Base-by-base conservation (phyloP, 1,140 invertebrate genomes). In the Formica selysi region DNA sequence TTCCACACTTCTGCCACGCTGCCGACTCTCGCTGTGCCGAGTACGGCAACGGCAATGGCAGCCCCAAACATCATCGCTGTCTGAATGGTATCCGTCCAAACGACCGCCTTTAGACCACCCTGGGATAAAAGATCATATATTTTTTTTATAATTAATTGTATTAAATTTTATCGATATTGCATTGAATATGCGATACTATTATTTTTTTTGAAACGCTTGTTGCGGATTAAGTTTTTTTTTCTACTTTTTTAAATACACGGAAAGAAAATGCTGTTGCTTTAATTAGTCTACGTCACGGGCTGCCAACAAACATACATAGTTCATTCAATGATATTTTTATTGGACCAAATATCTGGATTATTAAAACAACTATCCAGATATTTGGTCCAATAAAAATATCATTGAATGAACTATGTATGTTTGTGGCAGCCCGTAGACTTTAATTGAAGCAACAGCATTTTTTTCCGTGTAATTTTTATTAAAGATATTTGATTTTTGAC, bases 11-110 rank as follows among this genome's bases (percentile, higher is more conserved):
- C 95, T 0, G 85, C 84, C 0, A 97, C 87, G 0, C 98, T 97
- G 5, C 97, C 98, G 11, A 96, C 95, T 29, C 96, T 95, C 0
- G 95, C 83, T 0, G 96, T 96, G 2, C 98, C 98, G 85, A 97
- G 94, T 1, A 97, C 92, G 0, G 97, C 94, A 0, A 98, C 96
- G 0, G 96, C 94, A 0, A 98, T 93, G 10, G 98, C 95, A 0
- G 97, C 97, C 0, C 95, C 96, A 76, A 98, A 95, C 97, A 98
- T 98, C 1, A 98, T 95, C 48, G 97, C 94, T 4, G 97, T 97
- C 94, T 98, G 98, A 61, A 98, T 96, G 0, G 97, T 97, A 94
- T 98, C 98, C 2, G 98, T 98, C 98, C 97, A 98, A 26, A 98
- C 97, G 3, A 98, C 98, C 0, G 98, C 98, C 94, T 98, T 98